phyloP scores from a whole-genome alignment of 2,888 invertebrate genomes.

The Orthosia cruda region DNA sequence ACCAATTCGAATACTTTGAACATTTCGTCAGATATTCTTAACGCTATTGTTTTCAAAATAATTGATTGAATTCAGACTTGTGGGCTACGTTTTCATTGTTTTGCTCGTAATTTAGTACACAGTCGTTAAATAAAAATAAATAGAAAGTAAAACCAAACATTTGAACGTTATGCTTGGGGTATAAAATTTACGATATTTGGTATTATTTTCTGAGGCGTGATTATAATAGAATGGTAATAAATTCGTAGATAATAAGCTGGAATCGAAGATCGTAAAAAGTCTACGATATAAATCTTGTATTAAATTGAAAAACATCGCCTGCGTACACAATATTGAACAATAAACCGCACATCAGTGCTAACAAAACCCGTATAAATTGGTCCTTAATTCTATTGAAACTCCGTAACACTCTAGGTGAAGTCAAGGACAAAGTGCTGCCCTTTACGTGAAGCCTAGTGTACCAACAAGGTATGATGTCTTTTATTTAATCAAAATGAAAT shows the following conservation, averaged over 20 bases:
- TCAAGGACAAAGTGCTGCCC: not conserved
- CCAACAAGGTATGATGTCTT: too few species aligned
- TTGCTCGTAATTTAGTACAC: constrained; percentile 12
- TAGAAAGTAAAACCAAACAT: constrained; percentile 2
- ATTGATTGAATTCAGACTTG: constrained; percentile 19
- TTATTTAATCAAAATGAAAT: too few species aligned
- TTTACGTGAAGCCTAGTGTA: too few species aligned
- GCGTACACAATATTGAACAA: not conserved
- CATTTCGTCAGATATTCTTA: not conserved
- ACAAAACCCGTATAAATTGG: not conserved
- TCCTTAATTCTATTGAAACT: not conserved
- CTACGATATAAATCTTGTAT: constrained; percentile 35
- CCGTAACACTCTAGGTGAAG: not conserved
- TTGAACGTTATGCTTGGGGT: constrained; percentile 33
- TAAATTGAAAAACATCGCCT: constrained; percentile 40
- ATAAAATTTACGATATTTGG: constrained; percentile 52
- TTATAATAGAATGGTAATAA: constrained; percentile 40
- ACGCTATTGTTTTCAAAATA: constrained; percentile 24
- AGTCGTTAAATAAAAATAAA: constrained; percentile 18
- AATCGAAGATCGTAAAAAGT: constrained; percentile 47
- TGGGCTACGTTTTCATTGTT: constrained; percentile 15
- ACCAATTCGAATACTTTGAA: constrained; percentile 41
- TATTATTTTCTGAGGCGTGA: constrained; percentile 38
- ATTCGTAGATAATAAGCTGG: constrained; percentile 50
- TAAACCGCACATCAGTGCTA: not conserved